Evolutionary conservation across 2,113 vertebrate species (phyloP).

Genomic region (Tachycineta bicolor): DNA sequence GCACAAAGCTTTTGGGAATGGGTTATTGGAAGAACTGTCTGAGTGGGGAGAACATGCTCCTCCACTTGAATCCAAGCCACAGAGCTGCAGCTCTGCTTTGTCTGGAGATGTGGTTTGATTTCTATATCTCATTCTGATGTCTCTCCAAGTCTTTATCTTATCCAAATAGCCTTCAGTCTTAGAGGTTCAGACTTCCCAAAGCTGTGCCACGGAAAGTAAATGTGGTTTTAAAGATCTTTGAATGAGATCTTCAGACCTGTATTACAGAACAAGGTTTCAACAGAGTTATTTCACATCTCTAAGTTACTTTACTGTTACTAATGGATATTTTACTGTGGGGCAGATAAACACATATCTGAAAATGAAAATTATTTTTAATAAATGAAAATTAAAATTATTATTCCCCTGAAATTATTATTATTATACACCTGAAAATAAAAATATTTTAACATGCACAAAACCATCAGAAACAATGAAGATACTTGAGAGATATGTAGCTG

Average conservation of each 20-base stretch:
- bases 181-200: not conserved
- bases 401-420: too few species aligned
- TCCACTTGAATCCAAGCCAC: not conserved
- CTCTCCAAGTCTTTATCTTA: not conserved
- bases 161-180: not conserved
- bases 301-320: not conserved
- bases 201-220: not conserved
- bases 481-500: not conserved
- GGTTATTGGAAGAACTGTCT: not conserved
- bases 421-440: not conserved
- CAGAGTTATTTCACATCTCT: not conserved
- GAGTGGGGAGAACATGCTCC: not conserved
- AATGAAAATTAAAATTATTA: too few species aligned
- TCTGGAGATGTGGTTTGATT: not conserved
- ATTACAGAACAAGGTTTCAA: not conserved
- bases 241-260: not conserved
- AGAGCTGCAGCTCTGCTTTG: not conserved
- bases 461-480: not conserved
- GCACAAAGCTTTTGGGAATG: not conserved
- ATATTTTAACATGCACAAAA: not conserved
- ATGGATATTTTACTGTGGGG: not conserved
- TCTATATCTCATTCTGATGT: not conserved
- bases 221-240: not conserved
- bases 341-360: not conserved
- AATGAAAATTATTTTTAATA: not conserved